phyloP scores from a whole-genome alignment of 1,140 invertebrate species.

The Drosophila varians region DNA sequence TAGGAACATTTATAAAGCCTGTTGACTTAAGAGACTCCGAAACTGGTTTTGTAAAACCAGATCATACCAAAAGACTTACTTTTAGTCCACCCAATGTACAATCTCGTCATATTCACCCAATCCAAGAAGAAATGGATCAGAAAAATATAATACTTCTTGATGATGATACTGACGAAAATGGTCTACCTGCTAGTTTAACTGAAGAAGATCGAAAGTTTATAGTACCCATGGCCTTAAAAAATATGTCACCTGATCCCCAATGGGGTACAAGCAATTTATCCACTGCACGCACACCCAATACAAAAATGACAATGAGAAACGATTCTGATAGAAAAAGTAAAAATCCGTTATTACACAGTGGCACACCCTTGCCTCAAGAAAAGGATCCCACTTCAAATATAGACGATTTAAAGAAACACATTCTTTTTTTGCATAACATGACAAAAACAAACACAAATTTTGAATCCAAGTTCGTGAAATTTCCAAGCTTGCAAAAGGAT shows the following conservation, averaged over 20 bases:
- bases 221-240: slow-evolving; percentile 81
- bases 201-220: slow-evolving; percentile 82
- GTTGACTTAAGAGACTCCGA: slow-evolving; percentile 74
- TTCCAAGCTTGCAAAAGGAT: slow-evolving; percentile 75
- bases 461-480: slow-evolving; percentile 82
- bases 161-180: slow-evolving; percentile 78
- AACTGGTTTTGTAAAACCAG: slow-evolving; percentile 73
- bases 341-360: slow-evolving; percentile 34
- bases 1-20: slow-evolving; percentile 81
- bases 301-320: slow-evolving; percentile 22
- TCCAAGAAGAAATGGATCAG: slow-evolving; percentile 81
- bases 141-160: slow-evolving; percentile 81
- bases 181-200: slow-evolving; percentile 69
- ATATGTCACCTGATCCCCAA: slow-evolving; percentile 67
- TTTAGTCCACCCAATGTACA: slow-evolving; percentile 32
- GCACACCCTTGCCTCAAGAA: slow-evolving; percentile 10
- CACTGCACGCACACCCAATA: slow-evolving; percentile 14
- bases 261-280: slow-evolving; percentile 15
- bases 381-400: slow-evolving; percentile 65
- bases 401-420: slow-evolving; percentile 81
- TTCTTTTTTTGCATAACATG: slow-evolving; percentile 79
- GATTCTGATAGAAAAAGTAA: slow-evolving; percentile 14
- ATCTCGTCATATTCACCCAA: slow-evolving; percentile 62
- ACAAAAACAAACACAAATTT: slow-evolving; percentile 80
- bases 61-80: slow-evolving; percentile 69